phyloP scores from a whole-genome alignment of 2,888 invertebrate genomes.

The Cephus runcator region DNA sequence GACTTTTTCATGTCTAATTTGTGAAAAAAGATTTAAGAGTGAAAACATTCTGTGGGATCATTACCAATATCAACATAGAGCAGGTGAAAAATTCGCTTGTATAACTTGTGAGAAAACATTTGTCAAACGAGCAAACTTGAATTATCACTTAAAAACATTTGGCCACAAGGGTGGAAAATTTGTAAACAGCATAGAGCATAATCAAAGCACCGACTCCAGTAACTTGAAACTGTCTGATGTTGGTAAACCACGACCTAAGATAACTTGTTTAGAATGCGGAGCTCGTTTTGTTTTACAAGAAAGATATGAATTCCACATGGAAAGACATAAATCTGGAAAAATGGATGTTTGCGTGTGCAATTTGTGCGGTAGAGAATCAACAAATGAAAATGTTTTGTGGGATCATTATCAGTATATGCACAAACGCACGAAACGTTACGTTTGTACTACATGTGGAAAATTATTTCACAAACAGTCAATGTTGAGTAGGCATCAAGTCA shows the following conservation, averaged over 20 bases:
- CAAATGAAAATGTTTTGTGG: constrained; percentile 20
- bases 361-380: constrained; percentile 18
- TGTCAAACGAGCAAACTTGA: constrained; percentile 13
- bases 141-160: constrained; percentile 17
- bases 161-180: constrained; percentile 16
- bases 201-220: not conserved
- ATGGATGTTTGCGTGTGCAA: constrained; percentile 15
- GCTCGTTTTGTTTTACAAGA: constrained; percentile 19
- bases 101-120: constrained; percentile 17
- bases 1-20: constrained; percentile 12
- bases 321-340: constrained; percentile 15
- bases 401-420: constrained; percentile 23
- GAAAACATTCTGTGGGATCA: constrained; percentile 21
- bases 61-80: constrained; percentile 18
- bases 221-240: constrained; percentile 13
- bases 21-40: constrained; percentile 16
- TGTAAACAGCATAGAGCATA: constrained; percentile 2
- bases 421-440: constrained; percentile 20
- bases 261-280: constrained; percentile 16
- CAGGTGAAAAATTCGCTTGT: constrained; percentile 15
- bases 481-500: constrained; percentile 17
- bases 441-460: constrained; percentile 20
- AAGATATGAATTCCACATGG: constrained; percentile 18
- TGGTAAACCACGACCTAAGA: constrained; percentile 15
- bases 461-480: constrained; percentile 19